Evolutionary conservation across 2,888 invertebrate species (phyloP).

Genomic region (Macrosiphum euphorbiae): DNA sequence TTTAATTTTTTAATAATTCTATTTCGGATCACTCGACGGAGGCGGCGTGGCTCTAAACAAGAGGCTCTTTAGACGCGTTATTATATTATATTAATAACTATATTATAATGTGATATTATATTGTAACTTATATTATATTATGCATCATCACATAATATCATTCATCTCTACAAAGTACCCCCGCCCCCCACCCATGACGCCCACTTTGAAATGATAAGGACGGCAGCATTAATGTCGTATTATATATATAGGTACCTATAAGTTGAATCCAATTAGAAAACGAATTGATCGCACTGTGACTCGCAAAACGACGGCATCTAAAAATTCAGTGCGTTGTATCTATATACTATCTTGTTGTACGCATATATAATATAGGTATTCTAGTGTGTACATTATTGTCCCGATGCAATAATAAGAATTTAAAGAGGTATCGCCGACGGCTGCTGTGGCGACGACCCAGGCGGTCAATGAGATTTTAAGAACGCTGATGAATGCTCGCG

Average conservation of each 20-base stretch:
- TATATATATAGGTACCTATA: background rate
- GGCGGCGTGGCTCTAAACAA: conserved; percentile 23
- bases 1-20: conserved; percentile 47
- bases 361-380: background rate
- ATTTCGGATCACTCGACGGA: conserved; percentile 52
- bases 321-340: background rate
- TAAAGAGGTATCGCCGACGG: conserved; percentile 35
- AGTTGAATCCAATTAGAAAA: conserved; percentile 8
- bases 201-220: background rate
- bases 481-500: background rate
- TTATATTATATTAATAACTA: conserved; percentile 31
- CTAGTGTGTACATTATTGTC: background rate
- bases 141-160: background rate
- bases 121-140: background rate
- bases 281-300: background rate
- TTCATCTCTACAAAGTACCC: background rate
- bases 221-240: background rate
- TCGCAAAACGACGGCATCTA: conserved; percentile 13
- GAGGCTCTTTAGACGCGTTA: conserved; percentile 43
- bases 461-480: conserved; percentile 27
- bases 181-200: background rate
- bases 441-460: conserved; percentile 19
- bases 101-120: background rate
- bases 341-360: background rate
- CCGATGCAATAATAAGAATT: background rate